phyloP scores from a whole-genome alignment of 23 tunicate species.

The Ascidia mentula region DNA sequence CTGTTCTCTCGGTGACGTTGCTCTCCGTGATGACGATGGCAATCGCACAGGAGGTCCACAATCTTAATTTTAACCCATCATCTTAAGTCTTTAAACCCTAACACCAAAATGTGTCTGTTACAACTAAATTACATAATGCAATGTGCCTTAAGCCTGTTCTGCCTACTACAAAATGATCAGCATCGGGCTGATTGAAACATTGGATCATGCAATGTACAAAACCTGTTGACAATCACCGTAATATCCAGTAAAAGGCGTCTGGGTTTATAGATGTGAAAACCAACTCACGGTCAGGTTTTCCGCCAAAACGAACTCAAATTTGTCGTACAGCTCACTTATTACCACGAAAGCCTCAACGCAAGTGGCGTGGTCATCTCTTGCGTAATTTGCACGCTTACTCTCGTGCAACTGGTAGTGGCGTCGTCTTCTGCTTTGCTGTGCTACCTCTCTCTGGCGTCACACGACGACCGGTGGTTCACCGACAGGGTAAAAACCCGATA shows the following conservation, averaged over 20 bases:
- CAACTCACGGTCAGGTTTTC: background rate
- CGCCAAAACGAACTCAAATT: background rate
- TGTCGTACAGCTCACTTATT: conserved; percentile 13
- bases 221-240: background rate
- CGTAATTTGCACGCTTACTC: conserved; percentile 38
- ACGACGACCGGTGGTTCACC: conserved; percentile 92
- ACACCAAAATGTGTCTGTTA: too few relatives aligned
- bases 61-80: too few relatives aligned
- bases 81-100: too few relatives aligned
- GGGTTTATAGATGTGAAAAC: background rate
- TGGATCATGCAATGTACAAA: background rate
- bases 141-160: too few relatives aligned
- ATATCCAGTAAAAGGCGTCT: background rate
- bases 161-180: too few relatives aligned
- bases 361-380: conserved; percentile 56
- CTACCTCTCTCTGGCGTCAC: conserved; percentile 80
- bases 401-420: conserved; percentile 45
- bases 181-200: background rate
- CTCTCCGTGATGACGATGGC: conserved; percentile 65
- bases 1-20: conserved; percentile 33
- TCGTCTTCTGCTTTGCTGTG: conserved; percentile 44
- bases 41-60: conserved; percentile 58
- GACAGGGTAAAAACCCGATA: conserved; percentile 53
- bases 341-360: conserved; percentile 9
- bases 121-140: too few relatives aligned